phyloP scores from a whole-genome alignment of 2,113 vertebrate genomes.

The Rhea americana region DNA sequence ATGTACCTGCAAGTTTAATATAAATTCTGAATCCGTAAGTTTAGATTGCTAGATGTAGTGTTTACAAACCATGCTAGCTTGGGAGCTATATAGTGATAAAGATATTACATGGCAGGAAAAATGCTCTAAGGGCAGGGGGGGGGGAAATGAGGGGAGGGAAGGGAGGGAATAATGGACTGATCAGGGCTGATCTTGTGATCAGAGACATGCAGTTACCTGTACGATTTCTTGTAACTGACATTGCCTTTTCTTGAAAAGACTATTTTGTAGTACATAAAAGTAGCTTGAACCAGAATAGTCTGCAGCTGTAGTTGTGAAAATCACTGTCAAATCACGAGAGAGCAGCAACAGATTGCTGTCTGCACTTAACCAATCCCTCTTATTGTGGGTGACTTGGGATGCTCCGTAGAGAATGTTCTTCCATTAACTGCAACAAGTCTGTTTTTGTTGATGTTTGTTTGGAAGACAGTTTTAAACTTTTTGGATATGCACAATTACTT shows the following conservation, averaged over 20 bases:
- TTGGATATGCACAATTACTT: neutral
- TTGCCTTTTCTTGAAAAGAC: slow-evolving; percentile 1
- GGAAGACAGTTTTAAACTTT: neutral
- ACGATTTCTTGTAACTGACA: neutral
- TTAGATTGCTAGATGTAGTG: neutral
- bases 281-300: neutral
- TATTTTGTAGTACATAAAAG: neutral
- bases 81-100: neutral
- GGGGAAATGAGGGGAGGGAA: neutral
- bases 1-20: neutral
- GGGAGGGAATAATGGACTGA: neutral
- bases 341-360: neutral
- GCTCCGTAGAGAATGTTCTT: neutral
- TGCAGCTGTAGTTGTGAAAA: neutral
- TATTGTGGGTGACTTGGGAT: rapidly evolving
- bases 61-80: neutral
- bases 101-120: neutral
- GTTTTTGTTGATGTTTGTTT: neutral
- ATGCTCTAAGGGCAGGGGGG: neutral
- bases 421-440: neutral
- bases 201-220: neutral
- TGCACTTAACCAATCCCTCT: neutral
- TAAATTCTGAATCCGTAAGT: neutral
- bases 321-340: neutral
- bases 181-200: neutral